Percentiles rank a stretch among this genome's conserved stretches.
phyloP scores from a whole-genome alignment of 2,888 invertebrate species.

The Frankliniella intonsa region DNA sequence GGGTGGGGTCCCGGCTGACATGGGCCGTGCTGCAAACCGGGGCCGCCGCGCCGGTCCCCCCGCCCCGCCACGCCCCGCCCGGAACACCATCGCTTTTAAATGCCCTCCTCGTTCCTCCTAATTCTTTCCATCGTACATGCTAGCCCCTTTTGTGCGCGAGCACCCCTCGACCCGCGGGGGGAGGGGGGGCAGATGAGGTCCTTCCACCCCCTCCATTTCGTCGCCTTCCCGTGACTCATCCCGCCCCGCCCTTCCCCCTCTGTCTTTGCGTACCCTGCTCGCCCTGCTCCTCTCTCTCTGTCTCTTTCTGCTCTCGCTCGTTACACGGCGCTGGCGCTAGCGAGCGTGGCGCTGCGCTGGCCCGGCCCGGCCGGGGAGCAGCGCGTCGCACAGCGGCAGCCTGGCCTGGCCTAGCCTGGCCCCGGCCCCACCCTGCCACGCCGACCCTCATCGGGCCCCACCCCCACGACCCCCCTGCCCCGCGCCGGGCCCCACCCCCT shows the following conservation, averaged over 20 bases:
- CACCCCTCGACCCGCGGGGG: background rate
- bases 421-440: background rate
- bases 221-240: constrained; percentile 22
- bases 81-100: background rate
- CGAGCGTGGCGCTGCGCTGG: background rate
- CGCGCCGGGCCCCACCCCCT: background rate
- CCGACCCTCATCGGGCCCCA: background rate
- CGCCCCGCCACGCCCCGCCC: background rate
- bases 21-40: too few relatives aligned
- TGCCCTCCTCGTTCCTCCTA: background rate
- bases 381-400: background rate
- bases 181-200: background rate
- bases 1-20: too few relatives aligned
- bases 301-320: background rate
- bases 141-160: background rate
- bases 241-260: background rate
- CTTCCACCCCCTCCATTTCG: constrained; percentile 9
- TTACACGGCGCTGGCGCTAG: constrained; percentile 13
- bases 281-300: background rate
- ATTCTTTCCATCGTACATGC: constrained; percentile 1
- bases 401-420: background rate
- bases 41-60: too few relatives aligned
- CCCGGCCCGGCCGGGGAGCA: background rate
- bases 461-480: background rate
- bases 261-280: background rate